Base-by-base conservation (phyloP, 2,888 invertebrate species). In the Geotrupes spiniger region DNA sequence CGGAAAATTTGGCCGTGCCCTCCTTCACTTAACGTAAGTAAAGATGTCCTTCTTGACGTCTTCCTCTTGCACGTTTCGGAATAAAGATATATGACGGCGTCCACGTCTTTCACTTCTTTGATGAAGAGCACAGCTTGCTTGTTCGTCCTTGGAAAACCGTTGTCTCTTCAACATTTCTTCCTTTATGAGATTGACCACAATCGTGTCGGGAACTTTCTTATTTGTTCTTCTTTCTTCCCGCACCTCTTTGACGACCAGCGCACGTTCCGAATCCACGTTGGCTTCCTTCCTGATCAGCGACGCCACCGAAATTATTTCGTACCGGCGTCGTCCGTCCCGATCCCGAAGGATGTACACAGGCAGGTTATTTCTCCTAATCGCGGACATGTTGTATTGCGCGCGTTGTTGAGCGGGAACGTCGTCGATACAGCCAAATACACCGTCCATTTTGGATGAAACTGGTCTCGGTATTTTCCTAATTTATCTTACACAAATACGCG, bases 61-160 rank as follows among this genome's bases (percentile, higher is more conserved):
- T 12, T 56, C 53, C 5, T 41, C 26, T 52, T 51, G 1, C 59
- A 46, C 4, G 58, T 54, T 33, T 66, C 63, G 4, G 64, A 56
- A 43, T 62, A 60, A 26, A 70, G 56, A 44, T 66, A 65, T 33
- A 69, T 57, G n/a, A 68, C 58, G 12, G 64, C 63, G 41, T 65
- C 63, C 1, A 69, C 66, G 17, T 64, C 46, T 41, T 46, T 46
- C 16, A 49, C 49, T 58, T 70, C 71, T 36, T 65, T 63, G 5
- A 64, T 57, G 43, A 72, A 72, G 45, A 66, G 46, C 14, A 53
- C 47, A 1, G 69, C 69, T 56, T 71, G 69, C 42, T 63, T 74
- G 8, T 72, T 72, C 45, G 75, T 80, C 63, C 73, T 76, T 5
- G 81, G 81, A 65, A 81, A 81, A 9, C 79, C 78, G 6, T 78